A percentile compares a stretch with the other conserved stretches of the same genome.
phyloP scores from a whole-genome alignment of 2,797 vertebrate genomes.

The Alectoris magna region DNA sequence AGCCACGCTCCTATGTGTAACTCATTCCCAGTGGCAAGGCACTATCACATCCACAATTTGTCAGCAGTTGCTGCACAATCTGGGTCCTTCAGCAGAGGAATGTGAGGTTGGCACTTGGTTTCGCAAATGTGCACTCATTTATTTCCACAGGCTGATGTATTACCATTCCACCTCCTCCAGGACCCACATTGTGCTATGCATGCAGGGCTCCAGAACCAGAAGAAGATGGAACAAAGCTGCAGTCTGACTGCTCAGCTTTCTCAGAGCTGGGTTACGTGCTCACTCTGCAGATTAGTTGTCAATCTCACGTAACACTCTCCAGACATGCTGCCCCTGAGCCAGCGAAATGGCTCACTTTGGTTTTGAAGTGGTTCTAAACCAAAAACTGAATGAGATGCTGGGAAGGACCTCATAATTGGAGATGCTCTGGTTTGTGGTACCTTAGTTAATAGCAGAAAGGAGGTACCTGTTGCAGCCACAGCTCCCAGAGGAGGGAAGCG shows the following conservation, averaged over 20 bases:
- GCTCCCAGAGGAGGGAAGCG: constrained; percentile 79
- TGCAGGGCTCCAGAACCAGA: constrained; percentile 21
- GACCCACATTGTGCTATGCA: constrained; percentile 25
- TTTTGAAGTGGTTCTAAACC: background rate
- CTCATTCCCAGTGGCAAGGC: constrained; percentile 18
- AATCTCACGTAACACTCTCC: background rate
- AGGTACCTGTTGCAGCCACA: constrained; percentile 83
- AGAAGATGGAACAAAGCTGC: constrained; percentile 25
- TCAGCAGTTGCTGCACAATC: constrained; percentile 52
- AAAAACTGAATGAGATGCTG: rapidly evolving
- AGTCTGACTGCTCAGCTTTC: constrained; percentile 18
- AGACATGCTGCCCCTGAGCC: background rate
- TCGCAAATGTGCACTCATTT: background rate
- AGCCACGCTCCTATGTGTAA: background rate
- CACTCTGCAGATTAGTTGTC: constrained; percentile 7
- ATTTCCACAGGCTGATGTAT: background rate
- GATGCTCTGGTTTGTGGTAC: background rate
- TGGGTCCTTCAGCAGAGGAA: constrained; percentile 39
- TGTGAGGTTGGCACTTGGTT: background rate
- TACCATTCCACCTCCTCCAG: background rate
- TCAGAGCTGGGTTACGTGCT: background rate
- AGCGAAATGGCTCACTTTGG: background rate
- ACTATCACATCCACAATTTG: background rate
- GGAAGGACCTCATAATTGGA: background rate
- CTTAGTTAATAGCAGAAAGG: background rate